Evolutionary conservation across 1,140 invertebrate species (phyloP), one percentile per base, ranked within the genome.

Genomic region (Papilio xuthus): DNA sequence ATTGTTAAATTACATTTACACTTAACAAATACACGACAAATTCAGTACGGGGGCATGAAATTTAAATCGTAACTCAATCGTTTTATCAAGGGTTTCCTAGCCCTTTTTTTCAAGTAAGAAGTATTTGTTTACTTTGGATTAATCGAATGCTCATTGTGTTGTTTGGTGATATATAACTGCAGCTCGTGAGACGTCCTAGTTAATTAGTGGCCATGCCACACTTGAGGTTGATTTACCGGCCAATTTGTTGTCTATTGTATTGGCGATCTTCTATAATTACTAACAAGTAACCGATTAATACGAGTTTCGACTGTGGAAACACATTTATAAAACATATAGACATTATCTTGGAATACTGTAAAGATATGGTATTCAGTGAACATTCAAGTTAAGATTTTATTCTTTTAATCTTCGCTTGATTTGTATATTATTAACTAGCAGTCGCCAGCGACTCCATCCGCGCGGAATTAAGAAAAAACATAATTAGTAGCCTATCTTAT

Each of bases 181-280:
- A 67, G 26, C 13, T 15, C 60, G 60, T 67, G 60, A 67, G 60
- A 67, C 60, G 26, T 67, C 26, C 26, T 67, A 67, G 60, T 67
- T 67, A 67, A 67, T 67, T 67, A 67, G 60, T 67, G 26, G 23
- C 60, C 60, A 67, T 26, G 26, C 60, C 60, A 4, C 26, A 67
- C 60, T 67, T 67, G 60, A 67, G 60, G 60, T 67, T 67, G 60
- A 67, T 67, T 28, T 67, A 67, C 60, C 13, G 60, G 26, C 60
- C 60, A 67, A 67, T 67, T 67, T 67, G 60, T 67, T 28, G 60
- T 28, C 60, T 26, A 67, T 67, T 67, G 60, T 67, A 32, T 67
- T 67, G 60, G 60, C 60, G 26, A 28, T 67, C 60, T 67, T 28
- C 60, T 28, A 53, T 53, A 67, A 67, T 67, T 10, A 67, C 60